Evolutionary conservation across 2,888 invertebrate genomes (phyloP).

Genomic region (Osedax fenrisi): DNA sequence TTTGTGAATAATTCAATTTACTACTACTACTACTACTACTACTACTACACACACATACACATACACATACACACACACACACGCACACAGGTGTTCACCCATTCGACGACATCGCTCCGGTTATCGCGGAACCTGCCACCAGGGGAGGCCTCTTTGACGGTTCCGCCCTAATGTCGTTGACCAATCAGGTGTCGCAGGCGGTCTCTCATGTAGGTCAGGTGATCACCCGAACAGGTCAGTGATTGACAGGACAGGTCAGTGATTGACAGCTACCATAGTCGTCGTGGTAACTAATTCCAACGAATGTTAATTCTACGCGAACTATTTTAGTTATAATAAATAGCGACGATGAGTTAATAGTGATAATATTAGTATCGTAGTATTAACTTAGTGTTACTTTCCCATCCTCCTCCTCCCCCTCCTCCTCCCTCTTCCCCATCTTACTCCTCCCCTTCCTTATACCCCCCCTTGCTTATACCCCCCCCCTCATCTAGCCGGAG

Average conservation of each 20-base stretch:
- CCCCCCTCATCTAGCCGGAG: not conserved
- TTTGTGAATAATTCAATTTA: no score
- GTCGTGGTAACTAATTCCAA: no score
- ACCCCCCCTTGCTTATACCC: not conserved
- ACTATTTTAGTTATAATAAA: no score
- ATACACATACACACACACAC: not conserved
- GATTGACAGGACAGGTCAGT: no score
- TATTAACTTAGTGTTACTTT: no score
- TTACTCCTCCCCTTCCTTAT: not conserved
- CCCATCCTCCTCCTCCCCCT: no score
- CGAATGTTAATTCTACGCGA: no score
- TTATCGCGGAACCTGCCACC: not conserved
- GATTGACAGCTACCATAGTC: no score
- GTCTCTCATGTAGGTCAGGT: slow-evolving; percentile 14
- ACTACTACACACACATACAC: slow-evolving; percentile 74
- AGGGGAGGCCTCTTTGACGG: not conserved
- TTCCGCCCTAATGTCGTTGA: not conserved
- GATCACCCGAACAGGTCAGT: not conserved
- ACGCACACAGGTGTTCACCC: not conserved
- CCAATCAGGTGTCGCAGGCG: slow-evolving; percentile 4
- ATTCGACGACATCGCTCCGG: not conserved
- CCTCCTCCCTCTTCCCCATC: not conserved
- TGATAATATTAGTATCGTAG: no score
- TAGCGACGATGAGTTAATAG: no score
- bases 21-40: no score